phyloP scores from a whole-genome alignment of 1,140 invertebrate species.

The Hypothenemus hampei region DNA sequence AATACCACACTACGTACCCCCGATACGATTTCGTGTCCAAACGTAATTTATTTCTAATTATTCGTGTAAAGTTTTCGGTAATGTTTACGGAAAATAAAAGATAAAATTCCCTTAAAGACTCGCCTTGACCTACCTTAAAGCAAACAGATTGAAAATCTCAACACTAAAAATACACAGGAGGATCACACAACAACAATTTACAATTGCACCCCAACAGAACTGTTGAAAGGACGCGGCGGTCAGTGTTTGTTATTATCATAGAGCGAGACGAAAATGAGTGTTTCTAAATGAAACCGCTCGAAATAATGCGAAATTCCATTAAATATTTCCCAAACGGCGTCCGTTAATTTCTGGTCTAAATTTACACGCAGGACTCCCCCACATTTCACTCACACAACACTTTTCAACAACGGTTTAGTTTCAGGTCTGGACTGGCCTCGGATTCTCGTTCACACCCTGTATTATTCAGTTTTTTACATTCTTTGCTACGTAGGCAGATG shows the following conservation, averaged over 20 bases:
- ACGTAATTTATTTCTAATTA: constrained; percentile 20
- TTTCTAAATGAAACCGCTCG: constrained; percentile 32
- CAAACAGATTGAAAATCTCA: too few species aligned
- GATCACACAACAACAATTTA: too few species aligned
- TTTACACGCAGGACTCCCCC: constrained; percentile 32
- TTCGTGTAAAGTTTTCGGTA: too few species aligned
- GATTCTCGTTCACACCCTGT: too few species aligned
- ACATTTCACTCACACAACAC: constrained; percentile 32
- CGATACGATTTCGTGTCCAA: constrained; percentile 10
- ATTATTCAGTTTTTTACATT: too few species aligned
- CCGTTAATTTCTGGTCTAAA: constrained; percentile 33
- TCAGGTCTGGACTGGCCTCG: too few species aligned
- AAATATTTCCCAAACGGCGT: constrained; percentile 31
- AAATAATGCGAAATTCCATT: constrained; percentile 35
- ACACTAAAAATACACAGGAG: too few species aligned
- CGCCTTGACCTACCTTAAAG: constrained; percentile 1
- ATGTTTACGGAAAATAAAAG: too few species aligned
- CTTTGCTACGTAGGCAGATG: too few species aligned
- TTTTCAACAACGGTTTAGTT: too few species aligned
- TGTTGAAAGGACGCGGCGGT: neutral
- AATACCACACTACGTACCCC: constrained; percentile 17
- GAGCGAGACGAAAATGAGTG: constrained; percentile 19
- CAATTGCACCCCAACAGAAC: too few species aligned
- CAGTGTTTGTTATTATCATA: constrained; percentile 16
- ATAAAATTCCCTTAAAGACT: too few species aligned